phyloP scores from a whole-genome alignment of 1,140 invertebrate species.

The Drosophila subpulchrella region DNA sequence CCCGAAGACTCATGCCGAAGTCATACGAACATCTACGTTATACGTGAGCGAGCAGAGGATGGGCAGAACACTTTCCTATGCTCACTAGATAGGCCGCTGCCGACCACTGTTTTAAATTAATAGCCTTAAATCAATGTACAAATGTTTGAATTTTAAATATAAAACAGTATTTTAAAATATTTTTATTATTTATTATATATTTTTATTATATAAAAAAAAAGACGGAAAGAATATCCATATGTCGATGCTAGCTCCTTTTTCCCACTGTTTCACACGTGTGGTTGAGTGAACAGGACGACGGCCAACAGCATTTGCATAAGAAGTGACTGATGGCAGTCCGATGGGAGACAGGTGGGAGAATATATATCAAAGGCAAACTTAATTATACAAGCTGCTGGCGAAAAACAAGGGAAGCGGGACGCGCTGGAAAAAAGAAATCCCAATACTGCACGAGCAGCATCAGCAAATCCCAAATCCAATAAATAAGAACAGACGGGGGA shows the following conservation, averaged over 20 bases:
- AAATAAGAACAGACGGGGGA: conserved; percentile 62
- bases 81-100: too few species aligned
- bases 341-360: conserved; percentile 55
- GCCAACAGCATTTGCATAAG: conserved; percentile 59
- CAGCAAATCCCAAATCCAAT: conserved; percentile 81
- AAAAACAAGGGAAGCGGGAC: conserved; percentile 32
- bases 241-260: not conserved
- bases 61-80: too few species aligned
- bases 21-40: too few species aligned
- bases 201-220: too few species aligned
- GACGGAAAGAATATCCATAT: not conserved
- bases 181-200: too few species aligned
- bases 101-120: too few species aligned
- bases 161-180: too few species aligned
- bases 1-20: too few species aligned
- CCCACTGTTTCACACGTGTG: conserved; percentile 1
- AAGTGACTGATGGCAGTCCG: conserved; percentile 54
- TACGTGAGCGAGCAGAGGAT: too few species aligned
- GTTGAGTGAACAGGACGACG: conserved; percentile 15
- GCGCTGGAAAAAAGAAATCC: conserved; percentile 50
- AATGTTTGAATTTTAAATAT: too few species aligned
- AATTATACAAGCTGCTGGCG: conserved; percentile 58
- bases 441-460: conserved; percentile 66
- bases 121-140: too few species aligned
- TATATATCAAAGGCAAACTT: conserved; percentile 64